Conservation (phyloP, 2,113 vertebrate genomes). For the Syrmaticus mikado region DNA sequence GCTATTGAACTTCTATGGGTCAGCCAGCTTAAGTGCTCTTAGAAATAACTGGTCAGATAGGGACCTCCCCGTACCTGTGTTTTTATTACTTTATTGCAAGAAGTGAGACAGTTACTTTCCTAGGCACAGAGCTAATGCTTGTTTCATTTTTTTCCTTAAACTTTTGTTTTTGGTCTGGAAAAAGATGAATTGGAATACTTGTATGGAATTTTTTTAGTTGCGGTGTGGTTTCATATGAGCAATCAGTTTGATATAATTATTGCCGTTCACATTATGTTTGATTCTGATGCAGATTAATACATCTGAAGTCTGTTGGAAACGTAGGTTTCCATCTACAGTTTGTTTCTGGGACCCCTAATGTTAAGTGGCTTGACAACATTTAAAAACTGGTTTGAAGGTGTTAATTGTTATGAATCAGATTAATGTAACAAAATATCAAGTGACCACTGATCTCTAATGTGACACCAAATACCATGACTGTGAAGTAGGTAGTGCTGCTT, state of each 20-base stretch:
- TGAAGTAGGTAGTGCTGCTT: neutral
- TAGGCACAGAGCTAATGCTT: neutral
- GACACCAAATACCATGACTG: neutral
- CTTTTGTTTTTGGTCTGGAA: neutral
- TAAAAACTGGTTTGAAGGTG: neutral
- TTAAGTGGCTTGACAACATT: neutral
- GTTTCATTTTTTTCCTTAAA: neutral
- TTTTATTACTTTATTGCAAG: neutral
- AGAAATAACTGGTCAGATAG: neutral
- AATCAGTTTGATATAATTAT: accelerated
- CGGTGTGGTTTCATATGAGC: neutral
- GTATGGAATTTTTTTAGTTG: neutral
- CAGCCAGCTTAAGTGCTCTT: neutral
- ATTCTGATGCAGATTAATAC: neutral
- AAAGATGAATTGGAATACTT: neutral
- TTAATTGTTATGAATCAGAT: neutral
- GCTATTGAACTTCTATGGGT: neutral
- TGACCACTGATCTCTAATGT: neutral
- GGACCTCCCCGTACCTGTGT: neutral
- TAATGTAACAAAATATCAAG: neutral
- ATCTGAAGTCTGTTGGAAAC: neutral
- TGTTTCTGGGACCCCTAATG: accelerated
- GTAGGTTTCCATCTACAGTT: neutral
- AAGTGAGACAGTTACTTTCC: neutral
- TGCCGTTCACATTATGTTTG: neutral